Conservation (phyloP, 2,113 vertebrate genomes). For the Prionailurus viverrinus region DNA sequence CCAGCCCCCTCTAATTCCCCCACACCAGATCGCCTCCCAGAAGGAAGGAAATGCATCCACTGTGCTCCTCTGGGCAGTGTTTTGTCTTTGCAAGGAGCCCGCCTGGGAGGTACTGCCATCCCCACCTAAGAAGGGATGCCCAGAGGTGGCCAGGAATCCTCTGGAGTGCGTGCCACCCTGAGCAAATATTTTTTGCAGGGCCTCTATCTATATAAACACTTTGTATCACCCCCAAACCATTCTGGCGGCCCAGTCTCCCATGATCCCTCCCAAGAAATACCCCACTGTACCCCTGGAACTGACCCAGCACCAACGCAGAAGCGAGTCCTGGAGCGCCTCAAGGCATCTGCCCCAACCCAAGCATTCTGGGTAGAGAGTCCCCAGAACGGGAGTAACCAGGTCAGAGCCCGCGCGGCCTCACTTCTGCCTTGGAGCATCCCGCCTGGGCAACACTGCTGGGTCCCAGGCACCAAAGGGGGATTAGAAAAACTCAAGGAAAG, state of each 20-base stretch:
- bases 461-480: background rate
- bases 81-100: background rate
- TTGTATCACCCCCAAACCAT: background rate
- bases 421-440: background rate
- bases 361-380: background rate
- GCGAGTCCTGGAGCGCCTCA: background rate
- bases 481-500: background rate
- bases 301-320: background rate
- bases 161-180: background rate
- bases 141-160: background rate
- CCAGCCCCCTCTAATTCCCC: background rate
- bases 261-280: background rate
- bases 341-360: background rate
- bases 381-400: background rate
- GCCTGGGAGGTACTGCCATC: background rate
- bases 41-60: background rate
- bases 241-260: background rate
- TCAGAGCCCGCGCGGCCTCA: rapidly evolving
- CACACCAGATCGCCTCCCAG: background rate
- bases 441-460: background rate
- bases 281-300: background rate
- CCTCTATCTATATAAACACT: background rate
- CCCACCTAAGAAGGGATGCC: background rate
- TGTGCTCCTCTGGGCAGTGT: background rate
- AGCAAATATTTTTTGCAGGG: background rate